Percentiles rank a stretch among this genome's conserved stretches.
phyloP scores from a whole-genome alignment of 2,888 invertebrate genomes.

The Polydrusus tereticollis region DNA sequence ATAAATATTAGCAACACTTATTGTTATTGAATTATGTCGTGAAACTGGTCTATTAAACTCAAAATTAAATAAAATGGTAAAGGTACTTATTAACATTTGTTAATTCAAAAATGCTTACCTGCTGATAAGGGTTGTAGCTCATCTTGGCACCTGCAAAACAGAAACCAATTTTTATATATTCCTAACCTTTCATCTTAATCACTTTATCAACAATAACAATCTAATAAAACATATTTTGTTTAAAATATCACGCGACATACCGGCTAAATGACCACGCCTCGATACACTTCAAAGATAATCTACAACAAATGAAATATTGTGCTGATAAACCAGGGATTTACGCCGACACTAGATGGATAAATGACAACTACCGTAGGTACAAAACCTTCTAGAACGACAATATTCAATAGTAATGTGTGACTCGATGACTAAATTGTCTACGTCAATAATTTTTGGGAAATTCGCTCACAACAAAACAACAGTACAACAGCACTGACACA shows the following conservation, averaged over 20 bases:
- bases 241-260: background rate
- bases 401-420: too few relatives aligned
- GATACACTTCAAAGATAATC: background rate
- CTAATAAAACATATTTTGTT: too few relatives aligned
- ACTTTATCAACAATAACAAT: background rate
- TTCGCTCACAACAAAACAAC: background rate
- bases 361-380: too few relatives aligned
- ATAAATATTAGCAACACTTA: too few relatives aligned
- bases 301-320: background rate
- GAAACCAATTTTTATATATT: background rate
- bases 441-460: constrained; percentile 1
- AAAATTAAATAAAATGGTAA: too few relatives aligned
- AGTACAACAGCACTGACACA: too few relatives aligned
- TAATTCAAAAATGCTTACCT: constrained; percentile 17
- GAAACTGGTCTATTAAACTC: too few relatives aligned
- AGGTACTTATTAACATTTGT: too few relatives aligned
- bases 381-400: background rate
- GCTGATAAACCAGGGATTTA: too few relatives aligned
- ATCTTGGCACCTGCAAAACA: constrained; percentile 5
- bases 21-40: too few relatives aligned
- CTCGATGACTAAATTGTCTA: constrained; percentile 11
- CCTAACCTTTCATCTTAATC: background rate
- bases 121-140: constrained; percentile 26
- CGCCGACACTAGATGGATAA: too few relatives aligned
- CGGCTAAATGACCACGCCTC: background rate